These are phyloP conservation scores for Novumbra hubbsi DNA, from an alignment of 2,797 vertebrate species.

Conservation along the genomic window DNA sequence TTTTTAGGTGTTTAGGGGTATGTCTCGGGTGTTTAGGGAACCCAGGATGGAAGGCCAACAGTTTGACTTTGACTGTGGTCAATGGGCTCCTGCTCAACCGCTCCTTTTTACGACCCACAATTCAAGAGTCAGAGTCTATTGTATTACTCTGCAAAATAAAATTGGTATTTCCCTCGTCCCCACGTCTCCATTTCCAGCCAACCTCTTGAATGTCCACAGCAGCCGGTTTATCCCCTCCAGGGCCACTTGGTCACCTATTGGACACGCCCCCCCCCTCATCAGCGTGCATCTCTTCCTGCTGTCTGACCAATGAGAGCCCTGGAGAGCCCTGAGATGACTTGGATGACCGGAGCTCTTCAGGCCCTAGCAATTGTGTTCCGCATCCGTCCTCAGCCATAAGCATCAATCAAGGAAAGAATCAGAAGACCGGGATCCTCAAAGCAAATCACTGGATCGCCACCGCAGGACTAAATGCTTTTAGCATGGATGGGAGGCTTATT, in stretches of 20 bases:
- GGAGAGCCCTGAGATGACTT: constrained; percentile 30
- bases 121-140: background rate
- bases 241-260: constrained; percentile 4
- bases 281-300: constrained; percentile 3
- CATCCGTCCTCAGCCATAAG: constrained; percentile 38
- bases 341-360: constrained; percentile 36
- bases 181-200: background rate
- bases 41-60: constrained; percentile 7
- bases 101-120: constrained; percentile 19
- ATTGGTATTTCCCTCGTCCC: background rate
- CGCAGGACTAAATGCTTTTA: background rate
- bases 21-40: background rate
- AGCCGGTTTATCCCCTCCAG: background rate
- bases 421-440: background rate
- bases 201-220: background rate
- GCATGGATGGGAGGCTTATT: background rate
- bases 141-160: background rate
- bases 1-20: no score
- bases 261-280: background rate
- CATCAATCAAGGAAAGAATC: constrained; percentile 31
- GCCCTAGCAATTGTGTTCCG: constrained; percentile 49
- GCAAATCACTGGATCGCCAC: background rate
- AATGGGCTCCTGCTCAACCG: constrained; percentile 25
- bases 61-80: constrained; percentile 34
- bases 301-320: constrained; percentile 44